These are phyloP conservation scores for Dascillus cervinus DNA, from an alignment of 2,888 invertebrate genomes.

Conservation along the genomic window DNA sequence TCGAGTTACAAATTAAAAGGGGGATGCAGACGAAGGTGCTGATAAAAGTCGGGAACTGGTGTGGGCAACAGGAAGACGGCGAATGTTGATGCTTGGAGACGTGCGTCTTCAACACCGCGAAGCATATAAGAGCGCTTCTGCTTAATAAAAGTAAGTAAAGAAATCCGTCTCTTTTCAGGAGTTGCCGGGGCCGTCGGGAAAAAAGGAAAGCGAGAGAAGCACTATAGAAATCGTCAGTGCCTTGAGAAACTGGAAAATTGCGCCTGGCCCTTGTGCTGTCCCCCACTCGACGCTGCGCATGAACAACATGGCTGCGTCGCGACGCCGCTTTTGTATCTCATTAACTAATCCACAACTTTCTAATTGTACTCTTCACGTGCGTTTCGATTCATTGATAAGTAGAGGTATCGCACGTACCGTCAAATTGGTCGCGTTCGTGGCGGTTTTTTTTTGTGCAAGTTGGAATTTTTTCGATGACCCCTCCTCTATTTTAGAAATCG, in stretches of 20 bases:
- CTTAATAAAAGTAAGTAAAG: slow-evolving; percentile 9
- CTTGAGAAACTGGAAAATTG: slow-evolving; percentile 29
- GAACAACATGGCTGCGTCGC: slow-evolving; percentile 36
- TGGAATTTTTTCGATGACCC: no score
- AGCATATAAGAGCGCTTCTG: slow-evolving; percentile 18
- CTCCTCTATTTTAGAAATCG: no score
- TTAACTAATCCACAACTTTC: no score
- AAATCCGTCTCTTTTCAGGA: slow-evolving; percentile 7
- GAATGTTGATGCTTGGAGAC: slow-evolving; percentile 30
- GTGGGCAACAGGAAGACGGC: slow-evolving; percentile 30
- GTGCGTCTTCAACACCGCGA: slow-evolving; percentile 29
- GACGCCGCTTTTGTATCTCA: slow-evolving; percentile 16
- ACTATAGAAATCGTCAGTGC: slow-evolving; percentile 23
- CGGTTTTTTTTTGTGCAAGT: no score
- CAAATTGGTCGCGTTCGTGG: no score
- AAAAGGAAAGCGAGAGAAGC: slow-evolving; percentile 24
- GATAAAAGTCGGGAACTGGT: slow-evolving; percentile 12
- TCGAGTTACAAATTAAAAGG: slow-evolving; percentile 6
- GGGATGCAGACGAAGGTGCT: slow-evolving; percentile 8
- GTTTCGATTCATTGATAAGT: no score
- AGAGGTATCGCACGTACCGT: no score
- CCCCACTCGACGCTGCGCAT: slow-evolving; percentile 29
- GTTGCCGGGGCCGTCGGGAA: slow-evolving; percentile 3
- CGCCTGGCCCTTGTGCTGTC: slow-evolving; percentile 22
- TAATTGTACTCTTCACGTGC: no score